These are phyloP conservation scores for Microctenopoma stevenorrisi DNA, from an alignment of 2,797 vertebrate species.

Conservation along the genomic window DNA sequence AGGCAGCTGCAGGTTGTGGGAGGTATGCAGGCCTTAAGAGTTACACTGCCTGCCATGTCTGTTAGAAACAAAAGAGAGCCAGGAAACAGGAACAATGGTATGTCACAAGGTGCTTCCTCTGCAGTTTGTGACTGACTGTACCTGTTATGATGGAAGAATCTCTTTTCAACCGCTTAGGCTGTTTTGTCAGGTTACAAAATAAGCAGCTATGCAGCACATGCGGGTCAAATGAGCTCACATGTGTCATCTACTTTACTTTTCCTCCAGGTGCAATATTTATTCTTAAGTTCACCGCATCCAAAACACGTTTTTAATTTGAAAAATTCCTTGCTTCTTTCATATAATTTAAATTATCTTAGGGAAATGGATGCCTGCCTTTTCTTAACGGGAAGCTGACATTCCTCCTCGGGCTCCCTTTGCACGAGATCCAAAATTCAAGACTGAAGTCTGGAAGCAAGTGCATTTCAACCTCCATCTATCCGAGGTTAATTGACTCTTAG, in stretches of 20 bases:
- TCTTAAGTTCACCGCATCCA: not conserved
- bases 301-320: slow-evolving; percentile 37
- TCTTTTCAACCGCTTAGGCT: slow-evolving; percentile 2
- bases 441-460: slow-evolving; percentile 62
- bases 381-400: slow-evolving; percentile 57
- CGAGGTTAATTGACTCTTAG: slow-evolving; percentile 81
- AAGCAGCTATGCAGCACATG: not conserved
- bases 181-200: slow-evolving; percentile 6
- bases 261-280: slow-evolving; percentile 7
- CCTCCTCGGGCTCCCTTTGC: slow-evolving; percentile 64
- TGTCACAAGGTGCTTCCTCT: slow-evolving; percentile 13
- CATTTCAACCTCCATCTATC: slow-evolving; percentile 71
- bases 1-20: no score
- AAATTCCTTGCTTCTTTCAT: slow-evolving; percentile 41
- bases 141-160: not conserved
- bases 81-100: slow-evolving; percentile 6
- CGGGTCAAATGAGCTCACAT: not conserved
- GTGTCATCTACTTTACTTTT: slow-evolving; percentile 4
- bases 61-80: slow-evolving; percentile 14
- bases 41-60: slow-evolving; percentile 17
- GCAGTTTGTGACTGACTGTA: slow-evolving; percentile 16
- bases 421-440: slow-evolving; percentile 65
- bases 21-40: slow-evolving; percentile 1
- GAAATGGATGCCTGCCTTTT: slow-evolving; percentile 45
- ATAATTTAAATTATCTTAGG: slow-evolving; percentile 63